Conservation (phyloP, 2,888 invertebrate genomes). For the Cheilosia urbana region DNA sequence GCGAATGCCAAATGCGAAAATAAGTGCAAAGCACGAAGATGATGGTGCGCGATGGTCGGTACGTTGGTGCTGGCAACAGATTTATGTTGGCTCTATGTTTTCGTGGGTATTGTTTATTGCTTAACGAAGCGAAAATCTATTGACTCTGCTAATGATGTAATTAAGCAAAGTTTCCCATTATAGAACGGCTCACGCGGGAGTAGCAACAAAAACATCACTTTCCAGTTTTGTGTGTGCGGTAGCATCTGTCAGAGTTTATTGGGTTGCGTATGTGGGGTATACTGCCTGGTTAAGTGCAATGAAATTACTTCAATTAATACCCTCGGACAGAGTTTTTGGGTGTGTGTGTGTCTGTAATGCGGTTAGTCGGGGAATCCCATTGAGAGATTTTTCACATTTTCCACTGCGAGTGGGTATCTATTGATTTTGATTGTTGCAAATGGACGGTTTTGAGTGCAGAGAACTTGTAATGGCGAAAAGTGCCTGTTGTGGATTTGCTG, state of each 20-base stretch:
- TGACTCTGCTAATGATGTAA: slow-evolving; percentile 82
- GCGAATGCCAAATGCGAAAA: slow-evolving; percentile 69
- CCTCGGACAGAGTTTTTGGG: background rate
- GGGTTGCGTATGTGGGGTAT: background rate
- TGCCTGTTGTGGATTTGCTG: slow-evolving; percentile 35
- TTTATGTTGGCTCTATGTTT: slow-evolving; percentile 60
- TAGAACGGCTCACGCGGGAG: slow-evolving; percentile 32
- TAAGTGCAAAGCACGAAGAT: slow-evolving; percentile 70
- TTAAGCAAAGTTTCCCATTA: slow-evolving; percentile 78
- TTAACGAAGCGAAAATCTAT: slow-evolving; percentile 78
- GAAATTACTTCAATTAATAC: slow-evolving; percentile 69
- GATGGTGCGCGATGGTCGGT: slow-evolving; percentile 35
- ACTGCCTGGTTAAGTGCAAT: slow-evolving; percentile 54
- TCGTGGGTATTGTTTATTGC: slow-evolving; percentile 72
- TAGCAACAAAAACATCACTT: slow-evolving; percentile 21
- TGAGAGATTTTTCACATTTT: slow-evolving; percentile 40
- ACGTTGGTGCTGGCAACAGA: slow-evolving; percentile 50
- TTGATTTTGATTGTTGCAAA: slow-evolving; percentile 63
- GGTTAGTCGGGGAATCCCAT: slow-evolving; percentile 19
- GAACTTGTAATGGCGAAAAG: slow-evolving; percentile 12
- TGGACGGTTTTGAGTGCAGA: background rate
- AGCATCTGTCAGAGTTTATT: slow-evolving; percentile 40
- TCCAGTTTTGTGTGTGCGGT: background rate
- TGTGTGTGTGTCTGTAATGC: background rate
- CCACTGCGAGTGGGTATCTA: background rate